Percentiles rank a stretch among this genome's conserved stretches.
phyloP scores from a whole-genome alignment of 2,797 vertebrate genomes.

The Gallinago stenura region DNA sequence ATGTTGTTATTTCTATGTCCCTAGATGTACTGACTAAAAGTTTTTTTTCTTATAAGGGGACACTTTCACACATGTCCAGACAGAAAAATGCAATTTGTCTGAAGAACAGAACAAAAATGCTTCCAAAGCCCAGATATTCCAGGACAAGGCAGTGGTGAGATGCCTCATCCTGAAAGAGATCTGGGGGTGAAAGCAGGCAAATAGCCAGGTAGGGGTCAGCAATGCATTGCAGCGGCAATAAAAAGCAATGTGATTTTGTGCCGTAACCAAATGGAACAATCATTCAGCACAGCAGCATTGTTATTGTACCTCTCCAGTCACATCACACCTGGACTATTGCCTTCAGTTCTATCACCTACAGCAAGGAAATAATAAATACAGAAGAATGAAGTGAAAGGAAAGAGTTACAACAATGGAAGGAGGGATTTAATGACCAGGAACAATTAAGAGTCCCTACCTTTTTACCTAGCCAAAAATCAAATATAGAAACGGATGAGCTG shows the following conservation, averaged over 20 bases:
- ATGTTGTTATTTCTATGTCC: neutral
- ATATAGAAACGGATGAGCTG: neutral
- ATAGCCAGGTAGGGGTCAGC: neutral
- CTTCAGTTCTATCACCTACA: neutral
- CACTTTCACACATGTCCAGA: neutral
- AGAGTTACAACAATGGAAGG: fast-evolving
- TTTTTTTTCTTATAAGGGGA: neutral
- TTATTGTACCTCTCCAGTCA: neutral
- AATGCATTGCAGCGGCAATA: neutral
- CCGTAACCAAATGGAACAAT: neutral
- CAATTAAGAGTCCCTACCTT: neutral
- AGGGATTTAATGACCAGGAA: neutral
- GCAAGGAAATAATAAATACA: neutral
- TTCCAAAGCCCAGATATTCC: neutral
- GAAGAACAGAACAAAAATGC: neutral
- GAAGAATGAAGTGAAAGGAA: neutral
- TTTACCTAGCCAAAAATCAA: neutral
- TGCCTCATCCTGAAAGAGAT: neutral
- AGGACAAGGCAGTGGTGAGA: neutral
- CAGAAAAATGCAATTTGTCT: neutral
- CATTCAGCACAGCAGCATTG: neutral
- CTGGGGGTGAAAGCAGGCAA: neutral
- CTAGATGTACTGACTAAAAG: neutral
- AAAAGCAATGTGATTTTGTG: neutral
- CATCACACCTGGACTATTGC: neutral